These are phyloP conservation scores for Ailuropoda melanoleuca DNA, from an alignment of 2,113 vertebrate species.

Conservation along the genomic window DNA sequence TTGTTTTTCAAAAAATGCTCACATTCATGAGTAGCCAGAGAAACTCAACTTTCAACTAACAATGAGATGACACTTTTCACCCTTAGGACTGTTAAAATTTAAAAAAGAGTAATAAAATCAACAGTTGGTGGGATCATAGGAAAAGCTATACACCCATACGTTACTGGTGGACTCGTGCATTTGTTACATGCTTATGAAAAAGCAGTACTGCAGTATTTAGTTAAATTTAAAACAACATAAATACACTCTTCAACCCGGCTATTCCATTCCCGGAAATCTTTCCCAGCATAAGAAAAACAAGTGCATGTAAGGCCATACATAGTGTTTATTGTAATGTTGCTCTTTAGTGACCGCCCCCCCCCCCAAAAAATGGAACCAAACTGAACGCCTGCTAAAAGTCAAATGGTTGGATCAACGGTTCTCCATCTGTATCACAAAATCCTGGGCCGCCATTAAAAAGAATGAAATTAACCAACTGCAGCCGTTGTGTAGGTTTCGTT, in stretches of 20 bases:
- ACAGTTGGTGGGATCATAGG: neutral
- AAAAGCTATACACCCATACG: neutral
- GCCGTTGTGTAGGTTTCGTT: neutral
- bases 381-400: neutral
- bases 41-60: conserved; percentile 10
- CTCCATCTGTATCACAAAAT: neutral
- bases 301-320: neutral
- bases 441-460: neutral
- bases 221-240: neutral
- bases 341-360: neutral
- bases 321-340: neutral
- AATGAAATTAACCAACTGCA: neutral
- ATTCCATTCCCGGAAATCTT: neutral
- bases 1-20: neutral
- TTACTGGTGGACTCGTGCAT: neutral
- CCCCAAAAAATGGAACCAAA: neutral
- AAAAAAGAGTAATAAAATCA: neutral
- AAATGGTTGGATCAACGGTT: neutral
- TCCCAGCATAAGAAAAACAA: neutral
- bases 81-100: neutral
- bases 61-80: neutral
- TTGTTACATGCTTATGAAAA: conserved; percentile 11
- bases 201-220: conserved; percentile 4
- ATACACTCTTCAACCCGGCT: neutral
- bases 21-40: neutral